Evolutionary conservation across 2,113 vertebrate genomes (phyloP).

Genomic region (Alosa alosa): DNA sequence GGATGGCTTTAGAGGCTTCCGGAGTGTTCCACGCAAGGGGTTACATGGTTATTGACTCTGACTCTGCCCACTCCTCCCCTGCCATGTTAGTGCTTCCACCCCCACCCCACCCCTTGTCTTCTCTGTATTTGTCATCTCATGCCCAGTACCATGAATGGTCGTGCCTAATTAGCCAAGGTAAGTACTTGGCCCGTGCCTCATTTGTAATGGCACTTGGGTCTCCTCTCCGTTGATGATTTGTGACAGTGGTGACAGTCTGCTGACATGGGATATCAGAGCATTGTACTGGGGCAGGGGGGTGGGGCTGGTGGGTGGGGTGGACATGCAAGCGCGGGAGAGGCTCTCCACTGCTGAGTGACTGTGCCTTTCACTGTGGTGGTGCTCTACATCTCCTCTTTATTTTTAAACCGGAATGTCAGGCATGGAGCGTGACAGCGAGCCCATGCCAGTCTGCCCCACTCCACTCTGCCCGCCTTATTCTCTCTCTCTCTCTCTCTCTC

Average conservation of each 20-base stretch:
- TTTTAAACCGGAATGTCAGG: slow-evolving; percentile 53
- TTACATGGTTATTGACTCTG: background rate
- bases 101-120: background rate
- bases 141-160: background rate
- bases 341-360: background rate
- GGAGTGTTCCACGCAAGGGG: background rate
- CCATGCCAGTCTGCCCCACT: slow-evolving; percentile 14
- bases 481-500: slow-evolving; percentile 17
- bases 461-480: background rate
- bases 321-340: too few relatives aligned
- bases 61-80: background rate
- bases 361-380: background rate
- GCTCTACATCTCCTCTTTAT: slow-evolving; percentile 46
- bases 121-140: background rate
- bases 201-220: background rate
- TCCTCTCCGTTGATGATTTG: background rate
- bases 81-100: background rate
- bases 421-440: slow-evolving; percentile 14
- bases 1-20: background rate
- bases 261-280: background rate
- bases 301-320: too few relatives aligned
- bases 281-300: background rate
- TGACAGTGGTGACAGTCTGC: slow-evolving; percentile 2
- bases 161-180: background rate
- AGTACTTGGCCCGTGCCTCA: background rate